Base-by-base conservation (phyloP, 2,888 invertebrate genomes). In the Tipula helvola region DNA sequence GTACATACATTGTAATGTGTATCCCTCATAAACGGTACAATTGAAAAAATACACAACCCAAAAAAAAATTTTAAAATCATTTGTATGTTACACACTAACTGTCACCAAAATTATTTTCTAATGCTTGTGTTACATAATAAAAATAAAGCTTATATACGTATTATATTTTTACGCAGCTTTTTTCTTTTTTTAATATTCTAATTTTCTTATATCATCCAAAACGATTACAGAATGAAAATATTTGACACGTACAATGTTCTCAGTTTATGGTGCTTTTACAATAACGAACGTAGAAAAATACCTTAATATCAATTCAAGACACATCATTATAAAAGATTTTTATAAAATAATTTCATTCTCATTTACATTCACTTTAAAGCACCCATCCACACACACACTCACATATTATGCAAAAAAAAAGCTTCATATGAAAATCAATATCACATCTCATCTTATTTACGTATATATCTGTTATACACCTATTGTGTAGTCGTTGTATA, bases 271-370 rank as follows among this genome's bases (percentile, higher is more conserved):
- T 71, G 4, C 28, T 3, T 52, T 8, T 28, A 71, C 28, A 28
- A 28, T 28, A 28, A 28, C 18, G 28, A 71, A 28, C 71, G 71
- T 10, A 12, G 10, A 4, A 71, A 28, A 28, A 71, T 71, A 71
- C 71, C 71, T 71, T 71, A 71, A 71, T 71, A 71, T 71, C 71
- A 71, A 71, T 71, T 71, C 71, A 71, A 71, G 71, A 71, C 71
- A 71, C 71, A 71, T 71, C 71, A 71, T 71, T 71, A 71, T 71
- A 28, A 71, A 71, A 71, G 71, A 28, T 71, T 71, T 71, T 28
- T 71, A 71, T 28, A 71, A 10, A 71, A 71, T 28, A 71, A 28
- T 71, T 71, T 28, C 71, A 28, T 28, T 71, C 71, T 71, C 71
- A 28, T 71, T 71, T 28, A 71, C 18, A 71, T 71, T 71, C 71